Conservation (phyloP, 2,113 vertebrate species). For the Leuciscus idus region DNA sequence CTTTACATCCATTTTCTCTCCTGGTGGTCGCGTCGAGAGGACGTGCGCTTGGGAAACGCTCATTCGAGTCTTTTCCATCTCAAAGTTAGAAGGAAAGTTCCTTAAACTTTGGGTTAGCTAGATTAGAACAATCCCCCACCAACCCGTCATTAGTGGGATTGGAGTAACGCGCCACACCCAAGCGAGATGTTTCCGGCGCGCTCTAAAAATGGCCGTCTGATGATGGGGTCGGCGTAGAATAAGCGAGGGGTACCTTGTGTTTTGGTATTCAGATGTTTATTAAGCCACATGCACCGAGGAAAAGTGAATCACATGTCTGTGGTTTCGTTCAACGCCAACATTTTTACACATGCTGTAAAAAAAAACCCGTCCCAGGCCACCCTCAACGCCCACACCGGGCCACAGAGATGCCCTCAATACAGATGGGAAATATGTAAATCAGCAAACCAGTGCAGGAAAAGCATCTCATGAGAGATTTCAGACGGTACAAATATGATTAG, state of each 20-base stretch:
- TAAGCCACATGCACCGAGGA: conserved; percentile 27
- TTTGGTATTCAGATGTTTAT: conserved; percentile 43
- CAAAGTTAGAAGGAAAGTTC: conserved; percentile 72
- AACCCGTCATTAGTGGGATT: conserved; percentile 78
- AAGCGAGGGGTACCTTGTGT: conserved; percentile 50
- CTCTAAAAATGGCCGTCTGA: conserved; percentile 69
- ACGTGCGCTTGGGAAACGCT: conserved; percentile 63
- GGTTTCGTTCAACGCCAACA: conserved; percentile 9
- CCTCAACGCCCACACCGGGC: conserved; percentile 6
- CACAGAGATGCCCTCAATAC: conserved; percentile 1
- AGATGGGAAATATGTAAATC: conserved; percentile 24
- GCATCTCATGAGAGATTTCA: background rate
- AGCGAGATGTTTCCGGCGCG: conserved; percentile 72
- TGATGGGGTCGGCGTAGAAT: conserved; percentile 64
- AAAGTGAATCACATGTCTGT: conserved; percentile 44
- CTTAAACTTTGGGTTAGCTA: conserved; percentile 68
- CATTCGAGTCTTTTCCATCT: conserved; percentile 63
- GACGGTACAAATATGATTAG: background rate
- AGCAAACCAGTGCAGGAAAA: background rate
- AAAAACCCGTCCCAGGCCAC: background rate
- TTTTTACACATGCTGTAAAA: conserved; percentile 33
- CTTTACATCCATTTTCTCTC: conserved; percentile 46
- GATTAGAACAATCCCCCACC: conserved; percentile 78
- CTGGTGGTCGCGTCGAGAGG: conserved; percentile 50
- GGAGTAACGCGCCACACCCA: conserved; percentile 73